phyloP scores from a whole-genome alignment of 2,888 invertebrate species.

The Pecten maximus region DNA sequence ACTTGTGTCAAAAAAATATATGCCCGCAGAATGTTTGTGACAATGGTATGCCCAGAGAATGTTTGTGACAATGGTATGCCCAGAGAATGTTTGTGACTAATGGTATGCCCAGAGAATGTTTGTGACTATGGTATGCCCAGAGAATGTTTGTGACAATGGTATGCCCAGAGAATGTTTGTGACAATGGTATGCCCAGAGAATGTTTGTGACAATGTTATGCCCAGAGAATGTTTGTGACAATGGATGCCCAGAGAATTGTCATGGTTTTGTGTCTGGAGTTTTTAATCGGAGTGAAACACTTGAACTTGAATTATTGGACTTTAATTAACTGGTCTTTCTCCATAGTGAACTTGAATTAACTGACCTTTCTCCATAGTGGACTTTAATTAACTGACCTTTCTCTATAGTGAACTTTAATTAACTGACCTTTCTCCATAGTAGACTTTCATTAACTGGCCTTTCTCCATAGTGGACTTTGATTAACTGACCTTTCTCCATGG shows the following conservation, averaged over 20 bases:
- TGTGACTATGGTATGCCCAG: too few species aligned
- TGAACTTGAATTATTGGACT: neutral
- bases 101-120: neutral
- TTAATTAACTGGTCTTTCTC: neutral
- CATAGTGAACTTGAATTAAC: neutral
- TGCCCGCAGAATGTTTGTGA: neutral
- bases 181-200: too few species aligned
- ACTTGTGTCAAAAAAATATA: too few species aligned
- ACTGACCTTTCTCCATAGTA: too few species aligned
- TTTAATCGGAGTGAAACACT: neutral
- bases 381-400: constrained; percentile 2
- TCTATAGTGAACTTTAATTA: neutral
- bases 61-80: neutral
- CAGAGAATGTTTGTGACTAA: neutral
- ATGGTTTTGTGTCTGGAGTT: constrained; percentile 4
- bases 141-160: too few species aligned
- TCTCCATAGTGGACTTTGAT: neutral
- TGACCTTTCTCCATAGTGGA: neutral
- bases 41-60: neutral
- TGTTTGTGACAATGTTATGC: too few species aligned
- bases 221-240: neutral
- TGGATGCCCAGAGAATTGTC: neutral
- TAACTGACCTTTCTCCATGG: too few species aligned
- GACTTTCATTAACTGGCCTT: constrained; percentile 13
- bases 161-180: too few species aligned